Conservation (phyloP, 1,140 invertebrate species). For the Cardiocondyla obscurior region DNA sequence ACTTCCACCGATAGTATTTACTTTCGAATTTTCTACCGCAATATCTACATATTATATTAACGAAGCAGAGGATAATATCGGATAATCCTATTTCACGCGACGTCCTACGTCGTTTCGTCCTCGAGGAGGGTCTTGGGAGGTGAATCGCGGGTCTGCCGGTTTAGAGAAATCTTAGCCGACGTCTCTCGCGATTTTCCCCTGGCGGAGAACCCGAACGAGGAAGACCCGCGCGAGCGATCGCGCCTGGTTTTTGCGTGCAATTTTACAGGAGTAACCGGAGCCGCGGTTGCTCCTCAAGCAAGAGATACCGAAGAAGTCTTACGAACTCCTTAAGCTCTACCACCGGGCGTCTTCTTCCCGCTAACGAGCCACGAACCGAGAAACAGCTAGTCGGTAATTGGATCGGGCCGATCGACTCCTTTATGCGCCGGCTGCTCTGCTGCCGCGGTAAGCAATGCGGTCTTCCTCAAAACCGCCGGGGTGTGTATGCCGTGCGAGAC, state of each 20-base stretch:
- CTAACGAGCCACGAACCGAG: conserved; percentile 69
- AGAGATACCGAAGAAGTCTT: conserved; percentile 66
- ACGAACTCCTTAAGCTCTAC: conserved; percentile 61
- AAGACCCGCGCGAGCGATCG: conserved; percentile 58
- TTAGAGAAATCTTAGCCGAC: conserved; percentile 64
- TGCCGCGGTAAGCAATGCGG: conserved; percentile 52
- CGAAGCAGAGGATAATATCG: not conserved
- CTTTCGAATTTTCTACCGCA: conserved; percentile 12
- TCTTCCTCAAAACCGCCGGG: conserved; percentile 69
- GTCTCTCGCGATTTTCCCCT: conserved; percentile 23
- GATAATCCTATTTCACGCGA: conserved; percentile 41
- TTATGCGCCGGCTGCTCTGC: conserved; percentile 60
- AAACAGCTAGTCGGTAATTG: conserved; percentile 69
- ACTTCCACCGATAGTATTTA: not conserved
- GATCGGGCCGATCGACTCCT: conserved; percentile 67
- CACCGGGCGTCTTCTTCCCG: conserved; percentile 12
- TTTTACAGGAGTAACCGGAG: conserved; percentile 55
- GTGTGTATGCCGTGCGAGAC: conserved; percentile 20
- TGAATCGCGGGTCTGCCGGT: conserved; percentile 6
- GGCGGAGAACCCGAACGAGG: not conserved
- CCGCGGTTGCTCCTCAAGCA: not conserved
- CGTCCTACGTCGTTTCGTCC: not conserved
- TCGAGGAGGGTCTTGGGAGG: not conserved
- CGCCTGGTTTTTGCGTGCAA: conserved; percentile 58
- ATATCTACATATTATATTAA: conserved; percentile 30